Conservation (phyloP, 2,797 vertebrate species). For the Rhynchotus rufescens region DNA sequence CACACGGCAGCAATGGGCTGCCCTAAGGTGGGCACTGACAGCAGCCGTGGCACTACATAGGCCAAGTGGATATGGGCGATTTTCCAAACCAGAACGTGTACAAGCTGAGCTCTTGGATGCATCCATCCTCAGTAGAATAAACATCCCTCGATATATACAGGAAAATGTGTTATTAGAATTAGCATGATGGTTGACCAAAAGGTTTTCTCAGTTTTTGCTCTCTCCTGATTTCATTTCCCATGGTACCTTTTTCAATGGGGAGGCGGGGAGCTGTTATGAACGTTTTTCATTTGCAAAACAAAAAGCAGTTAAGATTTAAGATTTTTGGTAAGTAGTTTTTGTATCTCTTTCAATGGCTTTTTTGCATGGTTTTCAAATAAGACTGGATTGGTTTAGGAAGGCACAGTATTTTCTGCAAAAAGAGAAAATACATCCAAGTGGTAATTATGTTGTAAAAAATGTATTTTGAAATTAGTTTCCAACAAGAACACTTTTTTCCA, state of each 20-base stretch:
- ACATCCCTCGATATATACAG: rapidly evolving
- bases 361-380: neutral
- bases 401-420: neutral
- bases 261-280: neutral
- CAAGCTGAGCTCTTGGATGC: neutral
- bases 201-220: neutral
- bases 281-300: neutral
- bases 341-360: neutral
- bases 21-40: too few species aligned
- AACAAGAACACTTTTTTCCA: neutral
- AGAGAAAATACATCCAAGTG: neutral
- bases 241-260: too few species aligned
- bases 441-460: neutral
- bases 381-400: neutral
- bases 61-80: neutral
- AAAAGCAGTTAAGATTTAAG: rapidly evolving
- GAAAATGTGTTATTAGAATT: rapidly evolving
- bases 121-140: neutral
- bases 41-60: too few species aligned
- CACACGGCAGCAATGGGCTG: too few species aligned
- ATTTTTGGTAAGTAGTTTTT: neutral
- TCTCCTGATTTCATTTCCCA: neutral
- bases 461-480: neutral
- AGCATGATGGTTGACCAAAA: neutral
- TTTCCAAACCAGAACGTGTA: neutral